Evolutionary conservation across 23 tunicate species (phyloP), one percentile per base, ranked within the genome.

Genomic region (Phallusia fumigata): DNA sequence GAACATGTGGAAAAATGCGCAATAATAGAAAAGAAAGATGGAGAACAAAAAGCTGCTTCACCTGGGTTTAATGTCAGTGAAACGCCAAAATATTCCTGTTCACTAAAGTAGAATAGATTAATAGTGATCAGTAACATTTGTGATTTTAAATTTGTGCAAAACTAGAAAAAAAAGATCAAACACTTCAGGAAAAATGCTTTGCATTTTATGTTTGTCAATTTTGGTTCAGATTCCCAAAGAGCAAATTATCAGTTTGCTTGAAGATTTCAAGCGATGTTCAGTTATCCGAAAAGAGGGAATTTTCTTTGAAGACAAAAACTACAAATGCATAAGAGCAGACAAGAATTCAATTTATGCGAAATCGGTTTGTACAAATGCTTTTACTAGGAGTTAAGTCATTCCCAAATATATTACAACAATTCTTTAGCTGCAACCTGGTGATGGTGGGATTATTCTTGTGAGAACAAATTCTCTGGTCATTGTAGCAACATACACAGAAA

Each of bases 1-100:
- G 97, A 85, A 78, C 93, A 93, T 50, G 97, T 93, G 49, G 93
- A 93, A 72, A 93, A 86, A 33, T 93, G 97, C 77, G 97, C 90
- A 30, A 88, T 93, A 65, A 74, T 93, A 36, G 90, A 93, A 88
- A 73, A 92, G 31, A 84, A 91, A 53, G 93, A 88, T 44, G 74
- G 65, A 65, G 92, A 88, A 53, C 87, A 81, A 32, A 77, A 84
- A 81, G 97, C 97, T 16, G 81, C 85, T 26, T 93, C 97, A 3
- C 89, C 88, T 19, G 97, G 97, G 58, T 92, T 84, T 76, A 64
- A 47, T 84, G 97, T 92, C 34, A 80, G 80, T 40, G 10, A 40
- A 40, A 47, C 28, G 30, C 2, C 58, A 51, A 24, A 74, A 35
- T 10, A 40, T 40, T 40, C 10, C 47, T 40, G 47, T 40, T 40